These are phyloP conservation scores for Avahi laniger DNA, from an alignment of 2,797 vertebrate species.

Conservation along the genomic window DNA sequence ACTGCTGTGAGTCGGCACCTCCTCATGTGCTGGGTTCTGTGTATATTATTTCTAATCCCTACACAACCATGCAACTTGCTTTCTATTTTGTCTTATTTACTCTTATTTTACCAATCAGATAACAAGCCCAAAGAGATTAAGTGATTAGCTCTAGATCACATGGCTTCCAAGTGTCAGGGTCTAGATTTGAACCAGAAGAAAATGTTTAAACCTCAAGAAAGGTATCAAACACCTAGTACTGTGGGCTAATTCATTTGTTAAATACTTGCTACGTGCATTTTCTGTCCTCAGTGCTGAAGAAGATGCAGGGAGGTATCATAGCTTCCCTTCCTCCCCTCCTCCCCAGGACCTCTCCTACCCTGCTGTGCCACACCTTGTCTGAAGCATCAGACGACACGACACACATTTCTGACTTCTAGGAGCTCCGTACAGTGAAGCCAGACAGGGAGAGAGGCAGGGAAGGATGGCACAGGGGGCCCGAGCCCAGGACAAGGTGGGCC, in stretches of 20 bases:
- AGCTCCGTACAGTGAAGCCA: background rate
- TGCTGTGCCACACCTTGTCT: background rate
- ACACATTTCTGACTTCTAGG: background rate
- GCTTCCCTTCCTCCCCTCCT: accelerated
- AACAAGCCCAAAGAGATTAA: background rate
- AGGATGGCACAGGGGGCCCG: background rate
- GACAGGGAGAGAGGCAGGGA: background rate
- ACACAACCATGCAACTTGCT: background rate
- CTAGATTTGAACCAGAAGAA: constrained; percentile 23
- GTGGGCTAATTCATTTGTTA: background rate
- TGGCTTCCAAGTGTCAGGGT: background rate
- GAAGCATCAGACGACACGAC: background rate
- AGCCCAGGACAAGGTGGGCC: background rate
- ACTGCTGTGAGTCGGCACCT: background rate
- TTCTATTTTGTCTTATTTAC: background rate
- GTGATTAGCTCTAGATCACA: background rate
- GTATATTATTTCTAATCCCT: background rate
- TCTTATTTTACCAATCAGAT: background rate
- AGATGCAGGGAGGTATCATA: accelerated
- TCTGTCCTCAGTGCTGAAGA: background rate
- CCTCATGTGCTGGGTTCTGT: accelerated
- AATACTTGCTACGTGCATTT: background rate
- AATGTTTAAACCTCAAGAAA: background rate
- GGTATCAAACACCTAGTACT: background rate
- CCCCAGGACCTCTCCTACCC: background rate